Percentiles rank a stretch among this genome's conserved stretches.
phyloP scores from a whole-genome alignment of 2,888 invertebrate genomes.

The Erebia ligea region DNA sequence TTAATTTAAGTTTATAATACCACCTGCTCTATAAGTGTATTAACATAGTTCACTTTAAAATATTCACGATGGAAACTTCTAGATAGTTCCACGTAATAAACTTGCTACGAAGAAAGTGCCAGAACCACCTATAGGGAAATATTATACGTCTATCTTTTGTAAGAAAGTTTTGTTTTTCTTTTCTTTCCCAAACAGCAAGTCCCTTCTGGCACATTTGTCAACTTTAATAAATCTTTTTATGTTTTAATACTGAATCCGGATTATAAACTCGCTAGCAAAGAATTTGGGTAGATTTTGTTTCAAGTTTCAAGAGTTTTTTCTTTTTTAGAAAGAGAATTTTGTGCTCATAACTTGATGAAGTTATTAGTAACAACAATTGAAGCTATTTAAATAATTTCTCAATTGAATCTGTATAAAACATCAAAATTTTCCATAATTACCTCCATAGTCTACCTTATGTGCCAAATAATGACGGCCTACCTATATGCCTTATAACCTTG shows the following conservation, averaged over 20 bases:
- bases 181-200: conserved; percentile 29
- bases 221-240: neutral
- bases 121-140: conserved; percentile 43
- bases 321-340: too few relatives aligned
- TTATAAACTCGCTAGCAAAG: neutral
- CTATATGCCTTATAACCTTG: too few relatives aligned
- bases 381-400: too few relatives aligned
- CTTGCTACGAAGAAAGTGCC: conserved; percentile 34
- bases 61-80: conserved; percentile 1
- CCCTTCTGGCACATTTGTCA: neutral
- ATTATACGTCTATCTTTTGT: conserved; percentile 62
- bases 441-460: too few relatives aligned
- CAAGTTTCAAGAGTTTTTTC: neutral
- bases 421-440: too few relatives aligned
- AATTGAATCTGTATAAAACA: too few relatives aligned
- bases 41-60: conserved; percentile 14
- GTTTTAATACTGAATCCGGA: neutral
- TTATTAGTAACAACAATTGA: too few relatives aligned
- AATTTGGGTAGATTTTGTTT: neutral
- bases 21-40: conserved; percentile 18
- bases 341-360: too few relatives aligned
- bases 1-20: neutral
- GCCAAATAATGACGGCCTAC: too few relatives aligned
- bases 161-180: conserved; percentile 51
- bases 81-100: conserved; percentile 6